Evolutionary conservation across 2,888 invertebrate species (phyloP).

Genomic region (Aricia artaxerxes): DNA sequence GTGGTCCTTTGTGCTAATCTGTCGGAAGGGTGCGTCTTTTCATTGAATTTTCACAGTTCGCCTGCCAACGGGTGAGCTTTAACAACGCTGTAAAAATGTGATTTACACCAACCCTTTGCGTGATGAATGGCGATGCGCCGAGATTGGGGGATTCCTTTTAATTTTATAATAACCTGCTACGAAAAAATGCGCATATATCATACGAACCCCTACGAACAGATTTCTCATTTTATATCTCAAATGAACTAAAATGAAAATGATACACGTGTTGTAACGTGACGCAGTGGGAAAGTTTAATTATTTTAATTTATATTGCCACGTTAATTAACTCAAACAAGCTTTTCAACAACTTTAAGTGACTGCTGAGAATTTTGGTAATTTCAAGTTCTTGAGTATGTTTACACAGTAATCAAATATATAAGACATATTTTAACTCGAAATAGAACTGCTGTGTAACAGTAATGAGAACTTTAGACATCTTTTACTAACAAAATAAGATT

Average conservation of each 20-base stretch:
- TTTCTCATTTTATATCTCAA: too few species aligned
- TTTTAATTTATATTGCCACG: neutral
- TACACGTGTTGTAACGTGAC: neutral
- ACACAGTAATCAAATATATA: neutral
- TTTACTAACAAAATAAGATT: neutral
- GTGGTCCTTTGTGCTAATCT: conserved; percentile 3
- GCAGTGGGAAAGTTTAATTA: neutral
- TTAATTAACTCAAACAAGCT: neutral
- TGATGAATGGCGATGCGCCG: neutral
- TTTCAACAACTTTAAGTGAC: neutral
- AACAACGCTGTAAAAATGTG: conserved; percentile 1
- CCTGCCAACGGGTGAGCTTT: neutral
- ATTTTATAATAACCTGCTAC: neutral
- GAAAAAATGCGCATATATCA: neutral
- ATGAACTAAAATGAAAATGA: too few species aligned
- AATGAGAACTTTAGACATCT: neutral
- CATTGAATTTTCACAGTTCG: conserved; percentile 6
- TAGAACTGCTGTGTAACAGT: neutral
- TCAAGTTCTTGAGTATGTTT: neutral
- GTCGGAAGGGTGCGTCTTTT: conserved; percentile 4
- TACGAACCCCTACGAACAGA: too few species aligned
- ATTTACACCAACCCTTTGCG: conserved; percentile 4
- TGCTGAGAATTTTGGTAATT: neutral
- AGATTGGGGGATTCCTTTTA: neutral
- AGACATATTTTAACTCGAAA: neutral